Percentiles rank a stretch among this genome's conserved stretches.
Conservation (phyloP, 2,888 invertebrate genomes). For the Helobdella robusta region DNA sequence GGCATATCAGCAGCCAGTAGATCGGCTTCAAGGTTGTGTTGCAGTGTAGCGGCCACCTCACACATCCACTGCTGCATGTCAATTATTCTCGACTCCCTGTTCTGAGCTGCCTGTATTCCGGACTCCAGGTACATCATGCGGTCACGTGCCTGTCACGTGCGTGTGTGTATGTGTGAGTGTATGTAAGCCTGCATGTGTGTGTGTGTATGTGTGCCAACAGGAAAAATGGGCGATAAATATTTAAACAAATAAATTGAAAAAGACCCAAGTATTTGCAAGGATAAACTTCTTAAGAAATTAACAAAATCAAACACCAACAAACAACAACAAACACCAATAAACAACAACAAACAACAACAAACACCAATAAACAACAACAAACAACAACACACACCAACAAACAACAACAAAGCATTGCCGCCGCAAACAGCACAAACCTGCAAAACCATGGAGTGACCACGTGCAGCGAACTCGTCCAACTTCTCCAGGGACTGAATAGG, state of each 20-base stretch:
- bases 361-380: too few species aligned
- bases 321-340: neutral
- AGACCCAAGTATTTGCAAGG: too few species aligned
- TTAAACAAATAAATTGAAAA: too few species aligned
- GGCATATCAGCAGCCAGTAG: conserved; percentile 70
- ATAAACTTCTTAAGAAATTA: too few species aligned
- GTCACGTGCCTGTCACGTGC: conserved; percentile 54
- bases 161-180: neutral
- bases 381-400: too few species aligned
- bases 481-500: conserved; percentile 27
- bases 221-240: too few species aligned
- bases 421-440: conserved; percentile 33
- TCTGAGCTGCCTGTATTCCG: conserved; percentile 67
- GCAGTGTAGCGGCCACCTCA: conserved; percentile 41
- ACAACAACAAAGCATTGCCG: neutral
- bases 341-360: too few species aligned
- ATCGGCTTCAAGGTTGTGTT: conserved; percentile 65
- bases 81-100: conserved; percentile 61
- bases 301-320: neutral
- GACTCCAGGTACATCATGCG: conserved; percentile 59
- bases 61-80: conserved; percentile 51
- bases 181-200: neutral
- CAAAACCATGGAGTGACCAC: conserved; percentile 30
- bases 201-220: too few species aligned
- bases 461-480: conserved; percentile 34